Evolutionary conservation across 2,797 vertebrate genomes (phyloP), one percentile per base, ranked within the genome.

Genomic region (Oryzias sinensis): DNA sequence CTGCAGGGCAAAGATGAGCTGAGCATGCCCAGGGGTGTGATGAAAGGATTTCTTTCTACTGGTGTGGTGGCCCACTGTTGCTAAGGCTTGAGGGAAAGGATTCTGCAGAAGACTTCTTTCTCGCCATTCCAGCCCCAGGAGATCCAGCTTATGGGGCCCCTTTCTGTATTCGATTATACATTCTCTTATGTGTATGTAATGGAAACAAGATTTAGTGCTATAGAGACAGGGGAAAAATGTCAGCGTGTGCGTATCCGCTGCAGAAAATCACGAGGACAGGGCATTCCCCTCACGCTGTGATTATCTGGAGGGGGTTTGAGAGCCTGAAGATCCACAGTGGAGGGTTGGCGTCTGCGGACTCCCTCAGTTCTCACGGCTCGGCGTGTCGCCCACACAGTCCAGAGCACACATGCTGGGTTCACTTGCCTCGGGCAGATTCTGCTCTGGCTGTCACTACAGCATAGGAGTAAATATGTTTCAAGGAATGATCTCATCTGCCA

Each of bases 401-500:
- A 56, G 51, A 53, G 59, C 72, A 59, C 67, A 53, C 65, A 53
- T 57, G 55, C 75, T 48, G 62, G 60, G 74, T 72, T 56, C 55
- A 48, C 49, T 54, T 42, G 65, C 77, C 77, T 27, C 16, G 0
- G 74, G 68, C 55, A 40, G 24, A 49, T 76, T 78, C 72, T 57
- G 18, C 65, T 59, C 41, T 59, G 53, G 60, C 76, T 82, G 81
- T 77, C 79, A 70, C 52, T 53, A 62, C 70, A 20, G 69, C 68
- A 68, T 46, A 63, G 52, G 66, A 75, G 69, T 75, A 77, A 79
- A 83, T 82, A 68, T 85, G 76, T 86, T 88, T 82, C 63, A 22
- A 77, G 69, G 70, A 85, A 77, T 74, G 76, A 86, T 81, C 72
- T 70, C 63, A 79, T 81, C 70, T 62, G 70, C 70, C 76, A 70